Conservation (phyloP, 2,888 invertebrate genomes). For the Acrobasis suavella region DNA sequence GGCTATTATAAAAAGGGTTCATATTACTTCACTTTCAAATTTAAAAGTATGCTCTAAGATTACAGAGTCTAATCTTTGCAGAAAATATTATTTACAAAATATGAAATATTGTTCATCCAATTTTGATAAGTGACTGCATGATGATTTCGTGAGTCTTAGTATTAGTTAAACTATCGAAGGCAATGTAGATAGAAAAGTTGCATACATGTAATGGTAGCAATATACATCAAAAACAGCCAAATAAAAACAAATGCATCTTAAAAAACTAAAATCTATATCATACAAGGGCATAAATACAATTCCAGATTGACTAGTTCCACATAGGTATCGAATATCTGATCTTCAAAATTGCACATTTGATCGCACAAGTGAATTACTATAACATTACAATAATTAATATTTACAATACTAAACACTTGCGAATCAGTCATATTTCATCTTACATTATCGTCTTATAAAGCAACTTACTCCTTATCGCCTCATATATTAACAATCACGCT, state of each 20-base stretch:
- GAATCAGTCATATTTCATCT: constrained; percentile 69
- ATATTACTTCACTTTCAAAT: too few species aligned
- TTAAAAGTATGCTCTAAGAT: neutral
- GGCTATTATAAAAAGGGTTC: neutral
- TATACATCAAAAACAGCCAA: constrained; percentile 51
- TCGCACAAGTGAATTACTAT: constrained; percentile 62
- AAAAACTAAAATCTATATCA: constrained; percentile 36
- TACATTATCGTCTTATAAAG: constrained; percentile 52
- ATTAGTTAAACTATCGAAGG: constrained; percentile 66
- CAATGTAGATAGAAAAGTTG: constrained; percentile 65
- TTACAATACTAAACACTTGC: constrained; percentile 77
- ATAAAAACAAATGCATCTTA: constrained; percentile 36
- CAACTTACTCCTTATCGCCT: constrained; percentile 40
- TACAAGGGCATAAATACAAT: constrained; percentile 56
- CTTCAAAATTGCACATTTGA: constrained; percentile 54
- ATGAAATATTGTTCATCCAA: constrained; percentile 22
- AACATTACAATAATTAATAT: constrained; percentile 69
- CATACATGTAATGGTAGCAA: constrained; percentile 53
- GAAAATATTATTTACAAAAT: constrained; percentile 10
- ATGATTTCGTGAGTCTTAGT: constrained; percentile 54
- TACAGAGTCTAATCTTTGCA: neutral
- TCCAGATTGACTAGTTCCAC: constrained; percentile 51
- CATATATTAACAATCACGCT: constrained; percentile 33
- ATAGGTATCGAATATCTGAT: constrained; percentile 36
- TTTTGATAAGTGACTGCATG: constrained; percentile 39